These are phyloP conservation scores for Magallana nippona DNA, from an alignment of 2,888 invertebrate genomes.

Conservation along the genomic window DNA sequence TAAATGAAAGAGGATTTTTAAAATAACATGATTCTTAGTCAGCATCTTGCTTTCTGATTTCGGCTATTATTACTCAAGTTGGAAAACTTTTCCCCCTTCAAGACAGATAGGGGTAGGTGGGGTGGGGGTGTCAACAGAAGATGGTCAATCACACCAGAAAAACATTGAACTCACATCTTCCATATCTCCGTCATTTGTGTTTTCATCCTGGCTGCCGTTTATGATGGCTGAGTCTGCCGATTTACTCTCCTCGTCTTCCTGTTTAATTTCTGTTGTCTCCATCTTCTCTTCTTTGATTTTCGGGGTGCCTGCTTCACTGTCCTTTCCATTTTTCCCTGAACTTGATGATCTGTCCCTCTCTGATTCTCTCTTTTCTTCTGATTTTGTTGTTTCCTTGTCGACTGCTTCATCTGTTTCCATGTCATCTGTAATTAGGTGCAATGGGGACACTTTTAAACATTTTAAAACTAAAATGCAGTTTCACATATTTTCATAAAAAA, in stretches of 20 bases:
- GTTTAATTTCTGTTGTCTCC: slow-evolving; percentile 66
- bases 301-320: slow-evolving; percentile 45
- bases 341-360: slow-evolving; percentile 22
- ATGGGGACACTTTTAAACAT: too few species aligned
- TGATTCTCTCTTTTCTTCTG: slow-evolving; percentile 46
- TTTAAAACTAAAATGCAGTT: too few species aligned
- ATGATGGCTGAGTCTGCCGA: slow-evolving; percentile 40
- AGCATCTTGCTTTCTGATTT: too few species aligned
- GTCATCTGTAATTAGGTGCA: slow-evolving; percentile 38
- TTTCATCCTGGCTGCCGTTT: slow-evolving; percentile 44
- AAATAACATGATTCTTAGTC: too few species aligned
- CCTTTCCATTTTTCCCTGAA: slow-evolving; percentile 35
- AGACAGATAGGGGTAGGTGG: too few species aligned
- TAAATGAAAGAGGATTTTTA: too few species aligned
- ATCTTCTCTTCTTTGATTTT: slow-evolving; percentile 50
- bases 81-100: too few species aligned
- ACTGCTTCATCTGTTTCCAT: slow-evolving; percentile 65
- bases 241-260: slow-evolving; percentile 46
- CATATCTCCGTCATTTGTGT: slow-evolving; percentile 56
- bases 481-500: too few species aligned
- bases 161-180: slow-evolving; percentile 57
- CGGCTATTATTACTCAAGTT: too few species aligned
- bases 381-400: slow-evolving; percentile 49
- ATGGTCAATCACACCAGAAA: too few species aligned
- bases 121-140: too few species aligned